Conservation (phyloP, 2,113 vertebrate genomes). For the Sphyrna mokarran region DNA sequence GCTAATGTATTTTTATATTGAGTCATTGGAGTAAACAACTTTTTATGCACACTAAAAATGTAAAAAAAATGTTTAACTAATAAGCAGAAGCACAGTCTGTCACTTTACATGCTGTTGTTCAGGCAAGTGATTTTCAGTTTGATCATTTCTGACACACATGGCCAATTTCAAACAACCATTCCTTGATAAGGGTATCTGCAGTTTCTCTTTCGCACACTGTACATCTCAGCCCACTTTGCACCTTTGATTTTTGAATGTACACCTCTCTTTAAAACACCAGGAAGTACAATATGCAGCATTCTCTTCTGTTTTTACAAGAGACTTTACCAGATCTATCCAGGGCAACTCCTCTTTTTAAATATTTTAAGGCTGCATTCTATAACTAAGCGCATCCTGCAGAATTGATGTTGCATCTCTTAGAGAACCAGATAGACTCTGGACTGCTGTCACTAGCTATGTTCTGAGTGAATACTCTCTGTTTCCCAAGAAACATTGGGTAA, state of each 20-base stretch:
- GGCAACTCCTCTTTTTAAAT: neutral
- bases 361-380: neutral
- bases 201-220: neutral
- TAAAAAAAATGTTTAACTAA: neutral
- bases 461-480: neutral
- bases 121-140: neutral
- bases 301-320: neutral
- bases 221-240: neutral
- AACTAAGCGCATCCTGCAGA: neutral
- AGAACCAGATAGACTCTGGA: neutral
- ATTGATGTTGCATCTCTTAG: neutral
- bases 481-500: neutral
- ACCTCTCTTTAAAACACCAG: neutral
- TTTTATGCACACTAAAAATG: neutral
- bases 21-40: neutral
- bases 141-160: neutral
- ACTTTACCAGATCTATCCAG: neutral
- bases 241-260: neutral
- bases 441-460: neutral
- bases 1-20: neutral
- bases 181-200: neutral
- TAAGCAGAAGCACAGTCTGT: neutral
- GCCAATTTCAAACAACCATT: neutral
- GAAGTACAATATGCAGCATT: neutral
- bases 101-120: neutral